Evolutionary conservation across 2,888 invertebrate species (phyloP).

Genomic region (Mystacides longicornis): DNA sequence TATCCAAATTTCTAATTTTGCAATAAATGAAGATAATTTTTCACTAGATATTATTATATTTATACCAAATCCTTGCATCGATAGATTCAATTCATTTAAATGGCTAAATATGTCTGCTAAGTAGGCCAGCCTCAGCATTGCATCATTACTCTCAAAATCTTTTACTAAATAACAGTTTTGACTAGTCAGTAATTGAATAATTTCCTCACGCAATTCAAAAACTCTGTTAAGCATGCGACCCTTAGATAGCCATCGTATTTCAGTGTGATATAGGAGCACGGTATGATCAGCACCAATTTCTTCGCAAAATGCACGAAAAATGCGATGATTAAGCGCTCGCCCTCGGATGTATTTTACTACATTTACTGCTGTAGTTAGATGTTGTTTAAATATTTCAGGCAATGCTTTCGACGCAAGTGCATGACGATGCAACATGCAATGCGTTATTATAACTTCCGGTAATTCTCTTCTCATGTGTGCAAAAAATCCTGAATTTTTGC

Average conservation of each 20-base stretch:
- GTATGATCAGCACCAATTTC: too few relatives aligned
- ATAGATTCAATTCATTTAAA: too few relatives aligned
- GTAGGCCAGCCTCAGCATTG: too few relatives aligned
- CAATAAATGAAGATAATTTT: too few relatives aligned
- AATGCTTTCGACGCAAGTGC: slow-evolving; percentile 13
- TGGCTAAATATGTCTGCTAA: too few relatives aligned
- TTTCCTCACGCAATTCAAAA: slow-evolving; percentile 2
- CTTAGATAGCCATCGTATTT: background rate
- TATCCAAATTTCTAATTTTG: too few relatives aligned
- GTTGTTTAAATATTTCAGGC: background rate
- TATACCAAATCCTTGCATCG: too few relatives aligned
- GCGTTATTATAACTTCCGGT: slow-evolving; percentile 25
- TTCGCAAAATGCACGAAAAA: background rate
- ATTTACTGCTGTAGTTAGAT: background rate
- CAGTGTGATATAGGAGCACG: background rate
- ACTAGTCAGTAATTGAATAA: too few relatives aligned
- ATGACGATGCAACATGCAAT: slow-evolving; percentile 24
- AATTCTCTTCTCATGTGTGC: slow-evolving; percentile 28
- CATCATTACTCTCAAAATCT: too few relatives aligned
- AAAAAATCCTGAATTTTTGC: slow-evolving; percentile 26
- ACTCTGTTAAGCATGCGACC: background rate
- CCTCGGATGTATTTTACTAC: slow-evolving; percentile 2
- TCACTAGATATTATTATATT: too few relatives aligned
- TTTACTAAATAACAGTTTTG: too few relatives aligned
- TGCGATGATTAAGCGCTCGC: background rate